phyloP scores from a whole-genome alignment of 1,140 invertebrate species.

The Caenorhabditis brenneri region DNA sequence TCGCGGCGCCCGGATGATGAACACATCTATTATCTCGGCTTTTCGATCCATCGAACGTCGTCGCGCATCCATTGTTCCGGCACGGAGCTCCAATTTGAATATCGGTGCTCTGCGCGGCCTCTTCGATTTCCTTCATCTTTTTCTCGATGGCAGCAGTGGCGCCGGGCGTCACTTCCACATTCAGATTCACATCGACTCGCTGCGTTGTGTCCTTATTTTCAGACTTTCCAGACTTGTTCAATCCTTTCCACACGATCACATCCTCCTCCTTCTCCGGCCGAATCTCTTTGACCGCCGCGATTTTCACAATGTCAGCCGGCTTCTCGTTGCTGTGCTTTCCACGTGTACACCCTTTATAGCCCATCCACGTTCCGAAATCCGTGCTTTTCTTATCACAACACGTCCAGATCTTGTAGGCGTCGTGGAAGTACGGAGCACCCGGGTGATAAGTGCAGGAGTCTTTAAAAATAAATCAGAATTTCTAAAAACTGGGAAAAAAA shows the following conservation, averaged over 20 bases:
- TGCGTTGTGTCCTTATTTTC: slow-evolving; percentile 73
- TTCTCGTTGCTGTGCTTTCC: slow-evolving; percentile 85
- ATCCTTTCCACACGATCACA: slow-evolving; percentile 67
- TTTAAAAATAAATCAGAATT: too few species aligned
- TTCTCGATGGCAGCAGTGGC: slow-evolving; percentile 67
- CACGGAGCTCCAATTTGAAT: slow-evolving; percentile 81
- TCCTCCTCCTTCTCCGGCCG: slow-evolving; percentile 72
- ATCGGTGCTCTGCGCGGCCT: slow-evolving; percentile 14
- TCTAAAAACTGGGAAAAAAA: too few species aligned
- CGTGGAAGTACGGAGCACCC: slow-evolving; percentile 91
- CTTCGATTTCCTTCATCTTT: not conserved
- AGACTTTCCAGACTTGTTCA: slow-evolving; percentile 63
- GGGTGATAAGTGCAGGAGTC: slow-evolving; percentile 88
- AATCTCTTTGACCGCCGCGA: slow-evolving; percentile 73
- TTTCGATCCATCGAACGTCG: not conserved
- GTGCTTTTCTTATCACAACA: slow-evolving; percentile 96
- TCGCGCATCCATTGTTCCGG: slow-evolving; percentile 82
- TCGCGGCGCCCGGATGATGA: slow-evolving; percentile 85
- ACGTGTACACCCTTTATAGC: slow-evolving; percentile 79
- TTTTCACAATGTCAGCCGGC: slow-evolving; percentile 80
- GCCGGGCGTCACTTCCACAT: slow-evolving; percentile 67
- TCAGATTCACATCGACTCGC: slow-evolving; percentile 75
- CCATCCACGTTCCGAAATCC: slow-evolving; percentile 74
- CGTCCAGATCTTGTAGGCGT: slow-evolving; percentile 98
- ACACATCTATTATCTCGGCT: slow-evolving; percentile 79